phyloP scores from a whole-genome alignment of 2,888 invertebrate genomes.

The Tipula confusa region DNA sequence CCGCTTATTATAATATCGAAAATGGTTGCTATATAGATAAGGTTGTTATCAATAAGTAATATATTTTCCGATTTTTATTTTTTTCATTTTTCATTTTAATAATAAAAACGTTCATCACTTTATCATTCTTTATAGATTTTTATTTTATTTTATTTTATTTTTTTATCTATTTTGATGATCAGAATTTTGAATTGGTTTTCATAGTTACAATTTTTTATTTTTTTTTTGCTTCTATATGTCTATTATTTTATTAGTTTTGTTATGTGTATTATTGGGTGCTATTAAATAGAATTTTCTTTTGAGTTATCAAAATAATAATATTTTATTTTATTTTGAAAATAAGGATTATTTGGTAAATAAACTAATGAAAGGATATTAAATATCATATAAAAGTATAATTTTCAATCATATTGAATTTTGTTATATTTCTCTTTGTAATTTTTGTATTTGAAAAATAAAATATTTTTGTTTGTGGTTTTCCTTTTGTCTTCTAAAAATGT shows the following conservation, averaged over 20 bases:
- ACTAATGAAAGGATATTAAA: constrained; percentile 25
- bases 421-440: not conserved
- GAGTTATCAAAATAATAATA: not conserved
- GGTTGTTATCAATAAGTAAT: constrained; percentile 25
- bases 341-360: constrained; percentile 16
- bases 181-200: constrained; percentile 3
- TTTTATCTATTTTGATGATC: constrained; percentile 15
- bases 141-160: not conserved
- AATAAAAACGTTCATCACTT: constrained; percentile 25
- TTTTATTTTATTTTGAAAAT: not conserved
- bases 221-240: not conserved
- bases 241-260: not conserved
- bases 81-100: not conserved
- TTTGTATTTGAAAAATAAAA: not conserved
- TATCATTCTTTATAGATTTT: not conserved
- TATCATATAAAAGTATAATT: not conserved
- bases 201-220: not conserved
- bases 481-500: not conserved
- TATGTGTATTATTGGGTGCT: not conserved
- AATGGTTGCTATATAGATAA: constrained; percentile 16
- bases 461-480: not conserved
- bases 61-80: not conserved
- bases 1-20: constrained; percentile 1
- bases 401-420: not conserved
- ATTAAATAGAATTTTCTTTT: not conserved